Percentiles rank a stretch among this genome's conserved stretches.
These are phyloP conservation scores for Microplitis manilae DNA, from an alignment of 2,888 invertebrate species.

Conservation along the genomic window DNA sequence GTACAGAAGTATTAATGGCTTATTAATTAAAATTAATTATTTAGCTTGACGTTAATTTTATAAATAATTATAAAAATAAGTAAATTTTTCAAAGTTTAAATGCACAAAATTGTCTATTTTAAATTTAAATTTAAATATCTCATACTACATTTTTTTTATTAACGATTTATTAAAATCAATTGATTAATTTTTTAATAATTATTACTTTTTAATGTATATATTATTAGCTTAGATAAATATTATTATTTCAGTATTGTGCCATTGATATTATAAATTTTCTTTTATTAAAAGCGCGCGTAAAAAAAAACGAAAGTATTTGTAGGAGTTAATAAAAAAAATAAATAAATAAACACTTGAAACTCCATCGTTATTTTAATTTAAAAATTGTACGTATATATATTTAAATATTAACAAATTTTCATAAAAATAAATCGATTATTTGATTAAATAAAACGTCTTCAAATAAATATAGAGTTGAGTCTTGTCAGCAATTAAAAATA, in stretches of 20 bases:
- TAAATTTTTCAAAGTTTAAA: neutral
- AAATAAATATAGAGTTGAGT: neutral
- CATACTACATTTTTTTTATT: no score
- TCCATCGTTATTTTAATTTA: neutral
- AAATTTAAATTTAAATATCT: neutral
- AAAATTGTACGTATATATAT: neutral
- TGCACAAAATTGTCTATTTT: neutral
- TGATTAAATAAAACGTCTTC: neutral
- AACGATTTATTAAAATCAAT: no score
- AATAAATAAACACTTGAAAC: neutral
- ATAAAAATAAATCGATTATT: neutral
- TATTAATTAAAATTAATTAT: neutral
- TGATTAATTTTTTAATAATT: neutral
- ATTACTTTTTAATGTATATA: neutral
- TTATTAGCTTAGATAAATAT: neutral
- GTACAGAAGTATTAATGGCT: neutral
- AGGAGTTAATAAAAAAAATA: neutral
- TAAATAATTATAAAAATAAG: neutral
- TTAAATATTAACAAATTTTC: neutral
- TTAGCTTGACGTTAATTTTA: neutral
- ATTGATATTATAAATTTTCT: neutral
- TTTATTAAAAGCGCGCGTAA: neutral
- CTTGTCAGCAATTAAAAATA: neutral
- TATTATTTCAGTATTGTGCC: neutral
- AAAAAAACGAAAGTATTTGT: neutral